These are phyloP conservation scores for Zaprionus capensis DNA, from an alignment of 1,140 invertebrate genomes.

Conservation along the genomic window DNA sequence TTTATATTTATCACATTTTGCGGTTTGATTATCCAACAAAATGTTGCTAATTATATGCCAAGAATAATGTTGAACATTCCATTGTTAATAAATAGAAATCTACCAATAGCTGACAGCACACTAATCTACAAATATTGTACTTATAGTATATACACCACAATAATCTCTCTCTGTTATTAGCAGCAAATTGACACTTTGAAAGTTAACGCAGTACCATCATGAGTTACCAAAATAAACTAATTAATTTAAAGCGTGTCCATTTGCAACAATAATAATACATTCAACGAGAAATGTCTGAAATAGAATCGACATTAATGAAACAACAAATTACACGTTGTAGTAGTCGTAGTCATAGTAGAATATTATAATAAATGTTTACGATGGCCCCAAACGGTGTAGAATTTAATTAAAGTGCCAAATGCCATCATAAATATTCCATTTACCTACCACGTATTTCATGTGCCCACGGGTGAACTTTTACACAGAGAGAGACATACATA, in stretches of 20 bases:
- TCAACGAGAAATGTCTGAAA: not conserved
- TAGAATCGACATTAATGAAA: slow-evolving; percentile 71
- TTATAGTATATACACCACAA: not conserved
- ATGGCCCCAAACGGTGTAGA: slow-evolving; percentile 39
- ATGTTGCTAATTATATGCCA: slow-evolving; percentile 1
- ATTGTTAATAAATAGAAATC: not conserved
- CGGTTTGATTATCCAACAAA: not conserved
- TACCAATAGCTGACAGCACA: no score
- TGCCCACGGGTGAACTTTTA: not conserved
- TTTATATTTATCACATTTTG: not conserved
- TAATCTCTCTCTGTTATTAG: not conserved
- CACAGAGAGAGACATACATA: not conserved
- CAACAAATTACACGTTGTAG: slow-evolving; percentile 65
- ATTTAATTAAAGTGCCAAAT: slow-evolving; percentile 78
- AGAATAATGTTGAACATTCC: no score
- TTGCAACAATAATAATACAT: slow-evolving; percentile 37
- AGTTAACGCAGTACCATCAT: not conserved
- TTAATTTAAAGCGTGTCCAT: slow-evolving; percentile 56
- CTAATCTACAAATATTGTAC: no score
- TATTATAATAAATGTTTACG: slow-evolving; percentile 59
- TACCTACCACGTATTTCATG: slow-evolving; percentile 43
- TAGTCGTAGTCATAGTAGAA: slow-evolving; percentile 29
- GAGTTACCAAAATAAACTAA: slow-evolving; percentile 47
- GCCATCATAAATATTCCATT: slow-evolving; percentile 71
- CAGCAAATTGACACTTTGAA: slow-evolving; percentile 3